Evolutionary conservation across 2,888 invertebrate species (phyloP), one percentile per base, ranked within the genome.

Genomic region (Odontocerum albicorne): DNA sequence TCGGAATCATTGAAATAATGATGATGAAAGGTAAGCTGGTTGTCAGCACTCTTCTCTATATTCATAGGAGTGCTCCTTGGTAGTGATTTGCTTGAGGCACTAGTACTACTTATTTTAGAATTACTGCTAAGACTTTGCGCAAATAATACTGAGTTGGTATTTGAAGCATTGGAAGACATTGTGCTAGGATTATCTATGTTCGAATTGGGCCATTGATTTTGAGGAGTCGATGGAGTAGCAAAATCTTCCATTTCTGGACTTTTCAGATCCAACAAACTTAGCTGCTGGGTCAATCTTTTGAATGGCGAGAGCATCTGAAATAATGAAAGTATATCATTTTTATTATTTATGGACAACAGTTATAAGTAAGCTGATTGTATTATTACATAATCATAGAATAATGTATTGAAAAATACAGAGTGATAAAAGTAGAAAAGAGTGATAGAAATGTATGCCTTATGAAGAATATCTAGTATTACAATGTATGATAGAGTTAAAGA

Each of bases 201-300:
- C 73, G 80, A 12, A 31, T 71, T 74, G 0, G 83, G 82, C 74
- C 90, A 88, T 0, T 87, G 78, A 72, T 65, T 84, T 68, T 64
- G 81, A 59, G 75, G 86, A 7, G 85, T 84, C 66, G 80, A 85
- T 22, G 78, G 88, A 44, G 81, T 90, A 57, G 81, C 84, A 62
- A 87, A 84, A 64, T 86, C 86, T 62, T 87, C 87, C 56, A 85
- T 78, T 63, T 90, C 90, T 0, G 89, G 87, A 53, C 84, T 87
- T 61, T 83, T 82, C 2, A 86, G 67, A 62, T 90, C 89, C 56
- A 88, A 80, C 39, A 82, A 76, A 57, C 84, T 85, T 12, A 91
- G 70, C 66, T 90, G 90, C 65, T 90, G 89, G 0, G 90, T 89
- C 16, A 91, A 84, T 27, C 87, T 82, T 65, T 87, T 83, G 69